Conservation (phyloP, 1,140 invertebrate species). For the Pararge aegeria region DNA sequence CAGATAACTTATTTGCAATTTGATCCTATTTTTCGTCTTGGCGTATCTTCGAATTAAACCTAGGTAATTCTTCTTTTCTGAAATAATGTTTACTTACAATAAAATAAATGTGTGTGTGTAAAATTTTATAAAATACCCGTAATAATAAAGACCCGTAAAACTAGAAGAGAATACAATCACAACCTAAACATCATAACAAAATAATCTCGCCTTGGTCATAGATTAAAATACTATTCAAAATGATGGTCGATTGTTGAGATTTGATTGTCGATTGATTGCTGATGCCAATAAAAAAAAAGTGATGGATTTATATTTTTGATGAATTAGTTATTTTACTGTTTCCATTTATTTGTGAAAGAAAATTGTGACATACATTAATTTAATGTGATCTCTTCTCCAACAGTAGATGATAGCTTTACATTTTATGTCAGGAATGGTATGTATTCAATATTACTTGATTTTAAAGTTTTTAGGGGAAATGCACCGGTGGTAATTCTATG, state of each 20-base stretch:
- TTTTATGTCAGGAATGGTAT: conserved; percentile 53
- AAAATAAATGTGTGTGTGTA: too few relatives aligned
- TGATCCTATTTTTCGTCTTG: too few relatives aligned
- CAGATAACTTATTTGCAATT: not conserved
- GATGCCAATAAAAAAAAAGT: not conserved
- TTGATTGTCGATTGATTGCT: too few relatives aligned
- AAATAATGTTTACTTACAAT: too few relatives aligned
- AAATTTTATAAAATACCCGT: too few relatives aligned
- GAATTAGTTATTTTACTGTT: not conserved
- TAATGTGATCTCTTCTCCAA: conserved; percentile 8
- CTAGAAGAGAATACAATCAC: too few relatives aligned
- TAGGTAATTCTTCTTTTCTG: too few relatives aligned
- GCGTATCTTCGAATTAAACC: too few relatives aligned
- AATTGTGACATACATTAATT: conserved; percentile 16
- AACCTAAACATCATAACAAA: too few relatives aligned
- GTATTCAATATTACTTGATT: conserved; percentile 34
- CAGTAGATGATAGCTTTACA: conserved; percentile 5
- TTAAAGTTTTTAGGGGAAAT: conserved; percentile 38
- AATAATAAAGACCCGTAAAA: too few relatives aligned
- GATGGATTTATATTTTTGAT: not conserved
- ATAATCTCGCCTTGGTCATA: too few relatives aligned
- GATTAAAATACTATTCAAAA: conserved; percentile 3
- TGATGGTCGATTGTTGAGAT: not conserved
- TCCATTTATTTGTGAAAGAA: conserved; percentile 31
- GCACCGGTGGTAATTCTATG: conserved; percentile 58